Percentiles rank a stretch among this genome's conserved stretches.
These are phyloP conservation scores for Atrichornis clamosus DNA, from an alignment of 2,113 vertebrate species.

Conservation along the genomic window DNA sequence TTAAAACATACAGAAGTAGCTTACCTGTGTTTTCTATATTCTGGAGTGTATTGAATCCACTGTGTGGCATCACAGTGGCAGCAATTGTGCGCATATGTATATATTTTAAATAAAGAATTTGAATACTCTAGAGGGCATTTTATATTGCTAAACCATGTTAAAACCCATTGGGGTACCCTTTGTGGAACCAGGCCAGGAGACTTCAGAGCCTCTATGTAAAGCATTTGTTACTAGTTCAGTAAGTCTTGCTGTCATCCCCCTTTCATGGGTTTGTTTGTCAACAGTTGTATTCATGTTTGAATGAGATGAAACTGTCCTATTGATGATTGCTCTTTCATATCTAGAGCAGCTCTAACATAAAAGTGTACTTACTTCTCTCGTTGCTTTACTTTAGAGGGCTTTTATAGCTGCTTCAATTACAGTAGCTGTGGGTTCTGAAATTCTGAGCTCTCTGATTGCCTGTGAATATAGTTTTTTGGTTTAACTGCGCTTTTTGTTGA, in stretches of 20 bases:
- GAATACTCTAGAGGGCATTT: constrained; percentile 60
- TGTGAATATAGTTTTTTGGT: neutral
- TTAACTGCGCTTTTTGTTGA: neutral
- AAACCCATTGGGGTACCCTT: constrained; percentile 22
- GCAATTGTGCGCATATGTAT: neutral
- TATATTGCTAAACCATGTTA: constrained; percentile 38
- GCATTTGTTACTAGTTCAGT: constrained; percentile 59
- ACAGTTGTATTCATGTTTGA: constrained; percentile 41
- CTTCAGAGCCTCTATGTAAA: constrained; percentile 64
- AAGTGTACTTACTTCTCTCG: constrained; percentile 15
- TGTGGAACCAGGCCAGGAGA: constrained; percentile 38
- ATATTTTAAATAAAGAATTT: constrained; percentile 44
- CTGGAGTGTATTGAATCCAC: neutral
- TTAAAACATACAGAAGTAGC: neutral
- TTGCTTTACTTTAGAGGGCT: neutral
- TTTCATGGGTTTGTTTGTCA: constrained; percentile 63
- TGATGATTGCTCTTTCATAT: constrained; percentile 26
- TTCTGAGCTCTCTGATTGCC: neutral
- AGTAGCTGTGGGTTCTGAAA: neutral
- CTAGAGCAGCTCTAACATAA: constrained; percentile 26
- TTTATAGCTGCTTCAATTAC: neutral
- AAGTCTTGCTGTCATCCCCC: constrained; percentile 31
- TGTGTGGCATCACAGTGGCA: constrained; percentile 36
- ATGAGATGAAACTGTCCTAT: constrained; percentile 23
- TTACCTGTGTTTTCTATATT: neutral